Evolutionary conservation across 2,888 invertebrate genomes (phyloP).

Genomic region (Ischnus inquisitorius): DNA sequence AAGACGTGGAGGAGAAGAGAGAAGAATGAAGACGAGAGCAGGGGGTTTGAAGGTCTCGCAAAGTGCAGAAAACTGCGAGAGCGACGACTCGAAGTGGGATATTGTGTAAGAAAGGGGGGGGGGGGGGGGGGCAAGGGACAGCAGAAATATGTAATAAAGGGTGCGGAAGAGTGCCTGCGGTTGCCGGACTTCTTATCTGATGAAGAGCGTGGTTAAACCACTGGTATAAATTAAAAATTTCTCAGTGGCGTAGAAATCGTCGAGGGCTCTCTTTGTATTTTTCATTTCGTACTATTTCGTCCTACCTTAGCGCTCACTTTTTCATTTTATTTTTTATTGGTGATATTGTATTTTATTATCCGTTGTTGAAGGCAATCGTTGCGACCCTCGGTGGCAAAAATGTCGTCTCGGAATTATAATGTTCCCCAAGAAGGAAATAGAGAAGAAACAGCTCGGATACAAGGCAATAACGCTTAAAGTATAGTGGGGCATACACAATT

Average conservation of each 20-base stretch:
- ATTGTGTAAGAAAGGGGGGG: conserved; percentile 51
- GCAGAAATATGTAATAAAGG: conserved; percentile 43
- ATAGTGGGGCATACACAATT: conserved; percentile 77
- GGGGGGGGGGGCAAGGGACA: conserved; percentile 9
- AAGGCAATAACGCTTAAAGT: conserved; percentile 11
- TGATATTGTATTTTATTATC: no score
- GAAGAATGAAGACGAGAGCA: conserved; percentile 38
- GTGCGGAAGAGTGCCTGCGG: conserved; percentile 34
- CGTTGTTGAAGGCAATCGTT: background rate
- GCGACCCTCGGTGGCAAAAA: background rate
- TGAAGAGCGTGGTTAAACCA: conserved; percentile 69
- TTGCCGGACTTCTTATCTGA: conserved; percentile 68
- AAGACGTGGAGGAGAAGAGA: conserved; percentile 7
- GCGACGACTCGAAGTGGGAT: conserved; percentile 19
- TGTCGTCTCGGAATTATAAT: conserved; percentile 7
- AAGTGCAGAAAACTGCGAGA: background rate
- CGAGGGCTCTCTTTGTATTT: background rate
- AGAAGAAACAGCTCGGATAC: conserved; percentile 36
- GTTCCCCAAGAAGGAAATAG: background rate
- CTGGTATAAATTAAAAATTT: conserved; percentile 69
- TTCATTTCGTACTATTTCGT: conserved; percentile 10
- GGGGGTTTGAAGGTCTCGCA: background rate
- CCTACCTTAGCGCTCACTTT: no score
- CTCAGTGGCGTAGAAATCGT: conserved; percentile 56
- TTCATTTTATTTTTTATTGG: background rate